Base-by-base conservation (phyloP, 2,888 invertebrate genomes). In the Chloromyia formosa region DNA sequence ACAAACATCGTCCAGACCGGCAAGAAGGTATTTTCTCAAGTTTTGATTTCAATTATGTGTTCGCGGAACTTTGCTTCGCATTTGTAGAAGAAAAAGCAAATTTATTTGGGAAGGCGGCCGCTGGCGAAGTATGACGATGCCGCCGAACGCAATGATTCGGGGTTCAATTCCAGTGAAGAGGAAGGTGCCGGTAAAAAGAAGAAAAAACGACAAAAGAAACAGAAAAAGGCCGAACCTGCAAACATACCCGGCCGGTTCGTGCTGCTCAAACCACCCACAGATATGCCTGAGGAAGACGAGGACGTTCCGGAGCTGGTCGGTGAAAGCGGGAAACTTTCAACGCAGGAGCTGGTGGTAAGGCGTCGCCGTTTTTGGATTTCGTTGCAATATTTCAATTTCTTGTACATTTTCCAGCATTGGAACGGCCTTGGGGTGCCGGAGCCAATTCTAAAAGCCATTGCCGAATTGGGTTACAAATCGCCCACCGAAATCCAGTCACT, bases 401-500 rank as follows among this genome's bases (percentile, higher is more conserved):
- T n/a, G n/a, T 22, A 1, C 45, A 12, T 22, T 45, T 74, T 78
- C 22, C 72, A 88, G 78, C 87, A 88, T 0, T 93, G 93, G 94
- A 88, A 87, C 7, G 88, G 88, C 68, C 87, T 91, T 75, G 91
- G 91, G 79, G 89, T 97, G 12, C 84, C 86, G 0, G 86, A 88
- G 1, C 83, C 88, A 1, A 89, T 98, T 74, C 82, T 96, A 45
- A 88, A 88, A 80, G 93, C 94, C 0, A 83, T 98, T 0, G 87
- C 89, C 14, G 93, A 94, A 75, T 87, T 92, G 78, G 91, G 91
- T 0, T 97, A 96, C 83, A 87, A 87, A 54, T 86, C 89, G 22
- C 98, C 99, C 0, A 98, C 98, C 0, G 89, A 91, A 80, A 98
- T 99, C 81, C 98, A 99, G 84, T 87, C 89, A 20, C 82, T 93